A percentile compares a stretch with the other conserved stretches of the same genome.
Evolutionary conservation across 1,140 invertebrate species (phyloP).

Genomic region (Teleogryllus occipitalis): DNA sequence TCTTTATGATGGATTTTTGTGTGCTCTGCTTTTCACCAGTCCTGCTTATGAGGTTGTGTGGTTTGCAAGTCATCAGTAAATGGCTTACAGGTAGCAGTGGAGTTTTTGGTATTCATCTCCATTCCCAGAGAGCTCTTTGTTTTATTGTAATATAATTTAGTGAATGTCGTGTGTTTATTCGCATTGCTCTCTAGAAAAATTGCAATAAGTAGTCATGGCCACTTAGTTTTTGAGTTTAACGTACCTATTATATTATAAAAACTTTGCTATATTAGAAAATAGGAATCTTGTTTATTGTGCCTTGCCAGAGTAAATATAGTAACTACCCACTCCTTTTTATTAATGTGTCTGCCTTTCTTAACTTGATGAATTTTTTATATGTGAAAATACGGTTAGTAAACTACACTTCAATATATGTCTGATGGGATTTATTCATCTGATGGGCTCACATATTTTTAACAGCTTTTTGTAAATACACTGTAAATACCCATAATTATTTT

Average conservation of each 20-base stretch:
- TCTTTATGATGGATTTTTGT: neutral
- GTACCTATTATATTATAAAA: neutral
- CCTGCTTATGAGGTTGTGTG: neutral
- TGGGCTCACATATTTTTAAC: too few relatives aligned
- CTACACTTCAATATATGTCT: neutral
- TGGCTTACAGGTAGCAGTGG: neutral
- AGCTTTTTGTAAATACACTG: too few relatives aligned
- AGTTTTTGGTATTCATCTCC: neutral
- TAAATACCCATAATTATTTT: too few relatives aligned
- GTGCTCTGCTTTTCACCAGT: neutral
- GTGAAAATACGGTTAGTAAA: neutral
- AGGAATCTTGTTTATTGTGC: neutral
- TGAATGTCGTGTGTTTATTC: neutral
- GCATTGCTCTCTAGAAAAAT: neutral
- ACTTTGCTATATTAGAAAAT: neutral
- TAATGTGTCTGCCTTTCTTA: neutral
- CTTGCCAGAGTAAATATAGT: neutral
- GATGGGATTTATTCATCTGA: neutral
- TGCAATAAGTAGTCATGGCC: neutral
- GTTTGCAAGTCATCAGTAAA: slow-evolving; percentile 4
- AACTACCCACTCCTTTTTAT: neutral
- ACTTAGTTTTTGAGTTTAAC: neutral
- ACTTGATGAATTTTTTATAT: neutral
- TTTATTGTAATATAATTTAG: neutral
- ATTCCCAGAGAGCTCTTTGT: neutral